Base-by-base conservation (phyloP, 2,797 vertebrate species). In the Chanos chanos region DNA sequence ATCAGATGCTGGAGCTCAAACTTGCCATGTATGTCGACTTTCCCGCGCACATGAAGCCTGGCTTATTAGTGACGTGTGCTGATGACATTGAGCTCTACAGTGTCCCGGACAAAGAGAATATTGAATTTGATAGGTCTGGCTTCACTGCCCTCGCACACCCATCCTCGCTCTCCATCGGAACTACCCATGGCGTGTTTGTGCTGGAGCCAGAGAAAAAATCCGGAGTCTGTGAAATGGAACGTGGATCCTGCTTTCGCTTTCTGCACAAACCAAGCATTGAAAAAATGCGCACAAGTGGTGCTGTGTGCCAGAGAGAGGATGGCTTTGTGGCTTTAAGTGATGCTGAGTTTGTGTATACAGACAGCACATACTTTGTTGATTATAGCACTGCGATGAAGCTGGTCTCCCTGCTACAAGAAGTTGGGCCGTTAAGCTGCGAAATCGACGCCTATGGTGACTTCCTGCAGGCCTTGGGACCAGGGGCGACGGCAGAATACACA, bases 361-460 rank as follows among this genome's bases (percentile, higher is more conserved):
- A 99, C 81, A 99, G 97, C n/a, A 79, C 94, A 0, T 99, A 94
- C 77, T 98, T 95, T 61, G 76, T 98, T 0, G 87, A 94, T 75
- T 85, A 87, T 27, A 13, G 64, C 2, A 90, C 85, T 7, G 83
- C 83, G 0, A 71, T 67, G 74, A 78, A 19, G 21, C 81, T 99
- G 0, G 80, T 94, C 5, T 16, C 10, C 0, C 84, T 98, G 58
- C 89, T 93, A 21, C 84, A 85, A 71, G 76, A 92, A 49, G 8
- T 93, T 15, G 87, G 80, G 5, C 68, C 79, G 1, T 69, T 99
- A 5, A 65, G 70, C 40, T 96, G 93, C 79, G 96, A 99, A 78
- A 89, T 99, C 28, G 96, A 99, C 33, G 97, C 97, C 0, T 98
- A 98, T 8, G 94, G 95, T 13, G 97, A 99, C 78, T 98, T 99